A percentile compares a stretch with the other conserved stretches of the same genome.
Evolutionary conservation across 2,113 vertebrate species (phyloP).

Genomic region (Corydoras maculifer): DNA sequence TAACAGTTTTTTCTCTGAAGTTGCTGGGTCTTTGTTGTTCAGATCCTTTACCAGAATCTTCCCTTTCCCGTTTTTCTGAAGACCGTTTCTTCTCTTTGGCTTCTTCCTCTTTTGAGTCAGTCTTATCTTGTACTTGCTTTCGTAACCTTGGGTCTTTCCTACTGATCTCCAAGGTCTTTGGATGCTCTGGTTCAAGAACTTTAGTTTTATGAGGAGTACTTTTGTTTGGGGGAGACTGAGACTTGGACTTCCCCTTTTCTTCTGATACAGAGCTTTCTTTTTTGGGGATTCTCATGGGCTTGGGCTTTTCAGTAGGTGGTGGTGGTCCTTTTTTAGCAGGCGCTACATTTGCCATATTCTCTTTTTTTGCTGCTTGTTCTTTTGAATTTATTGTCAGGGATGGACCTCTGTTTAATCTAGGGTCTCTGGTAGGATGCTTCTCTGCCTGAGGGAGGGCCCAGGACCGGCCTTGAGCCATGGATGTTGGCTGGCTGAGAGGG

Average conservation of each 20-base stretch:
- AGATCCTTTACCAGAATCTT: slow-evolving; percentile 64
- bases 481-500: slow-evolving; percentile 59
- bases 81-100: slow-evolving; percentile 78
- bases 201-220: slow-evolving; percentile 63
- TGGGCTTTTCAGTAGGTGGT: slow-evolving; percentile 66
- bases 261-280: slow-evolving; percentile 45
- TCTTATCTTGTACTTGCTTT: slow-evolving; percentile 80
- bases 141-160: slow-evolving; percentile 86
- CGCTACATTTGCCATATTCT: slow-evolving; percentile 57
- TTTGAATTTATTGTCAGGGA: slow-evolving; percentile 66
- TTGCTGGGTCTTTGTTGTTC: slow-evolving; percentile 68
- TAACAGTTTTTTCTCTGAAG: slow-evolving; percentile 74
- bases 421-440: slow-evolving; percentile 80
- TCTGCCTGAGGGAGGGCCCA: slow-evolving; percentile 73
- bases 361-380: slow-evolving; percentile 72
- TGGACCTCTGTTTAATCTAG: slow-evolving; percentile 77
- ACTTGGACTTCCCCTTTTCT: slow-evolving; percentile 79
- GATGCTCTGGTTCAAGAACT: slow-evolving; percentile 63
- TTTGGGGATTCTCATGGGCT: slow-evolving; percentile 68
- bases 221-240: slow-evolving; percentile 78
- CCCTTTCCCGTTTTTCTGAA: slow-evolving; percentile 80
- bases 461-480: slow-evolving; percentile 67
- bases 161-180: slow-evolving; percentile 64
- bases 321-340: slow-evolving; percentile 59
- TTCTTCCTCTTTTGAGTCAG: slow-evolving; percentile 71